phyloP scores from a whole-genome alignment of 1,140 invertebrate species.

The Apocrypta bakeri region DNA sequence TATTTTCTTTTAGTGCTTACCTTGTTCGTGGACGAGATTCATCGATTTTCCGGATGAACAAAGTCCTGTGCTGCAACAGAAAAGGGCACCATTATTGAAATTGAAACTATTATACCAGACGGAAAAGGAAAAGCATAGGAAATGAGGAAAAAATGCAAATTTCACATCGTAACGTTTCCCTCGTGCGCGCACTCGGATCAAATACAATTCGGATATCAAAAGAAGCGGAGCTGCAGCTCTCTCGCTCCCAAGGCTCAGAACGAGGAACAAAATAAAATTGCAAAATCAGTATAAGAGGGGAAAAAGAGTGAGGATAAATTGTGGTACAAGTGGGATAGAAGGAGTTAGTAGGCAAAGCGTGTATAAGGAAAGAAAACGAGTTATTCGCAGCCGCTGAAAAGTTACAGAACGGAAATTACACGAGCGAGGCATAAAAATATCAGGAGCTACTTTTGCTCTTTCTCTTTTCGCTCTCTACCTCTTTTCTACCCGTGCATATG shows the following conservation, averaged over 20 bases:
- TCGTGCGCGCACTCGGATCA: not conserved
- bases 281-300: not conserved
- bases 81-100: not conserved
- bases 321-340: not conserved
- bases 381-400: slow-evolving; percentile 4
- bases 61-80: slow-evolving; percentile 9
- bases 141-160: slow-evolving; percentile 29
- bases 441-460: slow-evolving; percentile 4
- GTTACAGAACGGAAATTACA: slow-evolving; percentile 51
- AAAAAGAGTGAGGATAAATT: not conserved
- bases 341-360: not conserved
- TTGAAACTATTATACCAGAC: slow-evolving; percentile 12
- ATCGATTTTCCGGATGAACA: not conserved
- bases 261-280: not conserved
- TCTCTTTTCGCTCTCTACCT: not conserved
- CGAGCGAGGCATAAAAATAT: slow-evolving; percentile 53
- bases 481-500: slow-evolving; percentile 50
- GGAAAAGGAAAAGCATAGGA: not conserved
- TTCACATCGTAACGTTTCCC: not conserved
- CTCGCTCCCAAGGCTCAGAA: not conserved
- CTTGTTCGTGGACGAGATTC: slow-evolving; percentile 21
- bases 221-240: not conserved
- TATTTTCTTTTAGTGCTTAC: not conserved
- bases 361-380: not conserved
- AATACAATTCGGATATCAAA: slow-evolving; percentile 12